Conservation (phyloP, 2,888 invertebrate genomes). For the Papilio protenor region DNA sequence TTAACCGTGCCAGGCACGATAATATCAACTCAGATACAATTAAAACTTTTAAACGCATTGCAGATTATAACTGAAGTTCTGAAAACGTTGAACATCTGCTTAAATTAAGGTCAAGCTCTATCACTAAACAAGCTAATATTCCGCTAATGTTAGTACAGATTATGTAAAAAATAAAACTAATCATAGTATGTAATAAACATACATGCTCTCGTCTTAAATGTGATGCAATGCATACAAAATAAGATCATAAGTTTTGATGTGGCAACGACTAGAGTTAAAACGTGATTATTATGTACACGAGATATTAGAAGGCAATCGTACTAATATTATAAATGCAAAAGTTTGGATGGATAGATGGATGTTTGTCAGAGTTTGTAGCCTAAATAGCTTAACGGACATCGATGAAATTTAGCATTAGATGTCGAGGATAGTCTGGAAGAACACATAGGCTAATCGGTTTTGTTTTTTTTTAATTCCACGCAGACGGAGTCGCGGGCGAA, state of each 20-base stretch:
- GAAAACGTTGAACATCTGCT: neutral
- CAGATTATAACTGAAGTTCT: neutral
- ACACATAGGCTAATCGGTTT: too few species aligned
- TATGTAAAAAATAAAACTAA: neutral
- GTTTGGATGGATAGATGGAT: too few species aligned
- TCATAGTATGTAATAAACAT: neutral
- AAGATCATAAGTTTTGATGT: constrained; percentile 1
- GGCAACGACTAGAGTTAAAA: neutral
- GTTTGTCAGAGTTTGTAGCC: too few species aligned
- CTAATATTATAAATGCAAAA: too few species aligned
- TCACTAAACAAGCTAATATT: neutral
- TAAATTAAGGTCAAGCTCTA: too few species aligned
- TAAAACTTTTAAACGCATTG: constrained; percentile 18
- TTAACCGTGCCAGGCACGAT: constrained; percentile 25
- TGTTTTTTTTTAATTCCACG: too few species aligned
- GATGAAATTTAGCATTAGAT: too few species aligned
- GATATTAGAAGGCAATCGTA: too few species aligned
- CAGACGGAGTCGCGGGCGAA: too few species aligned
- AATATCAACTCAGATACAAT: neutral
- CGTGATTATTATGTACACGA: neutral
- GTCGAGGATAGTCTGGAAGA: too few species aligned
- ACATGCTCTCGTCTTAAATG: neutral
- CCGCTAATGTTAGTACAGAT: neutral
- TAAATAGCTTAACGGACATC: too few species aligned
- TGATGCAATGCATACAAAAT: neutral